Conservation (phyloP, 1,140 invertebrate species). For the Drosophila insularis region DNA sequence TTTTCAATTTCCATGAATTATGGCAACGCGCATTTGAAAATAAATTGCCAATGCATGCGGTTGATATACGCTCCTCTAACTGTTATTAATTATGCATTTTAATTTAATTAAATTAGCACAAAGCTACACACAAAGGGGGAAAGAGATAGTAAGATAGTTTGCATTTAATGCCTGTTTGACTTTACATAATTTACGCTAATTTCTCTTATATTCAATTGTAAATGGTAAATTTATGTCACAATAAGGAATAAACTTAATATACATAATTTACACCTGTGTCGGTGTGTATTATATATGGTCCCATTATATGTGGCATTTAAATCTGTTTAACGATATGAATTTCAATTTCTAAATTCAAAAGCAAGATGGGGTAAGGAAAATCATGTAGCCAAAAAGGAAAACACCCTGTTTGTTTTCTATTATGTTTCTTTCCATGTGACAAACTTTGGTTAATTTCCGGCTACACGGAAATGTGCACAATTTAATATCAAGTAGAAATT, state of each 20-base stretch:
- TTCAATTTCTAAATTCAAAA: conserved; percentile 50
- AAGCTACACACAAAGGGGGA: conserved; percentile 21
- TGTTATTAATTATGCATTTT: conserved; percentile 72
- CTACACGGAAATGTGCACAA: conserved; percentile 75
- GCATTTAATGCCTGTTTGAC: neutral
- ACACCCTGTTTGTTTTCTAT: conserved; percentile 45
- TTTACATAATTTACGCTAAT: conserved; percentile 60
- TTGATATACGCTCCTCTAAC: conserved; percentile 21
- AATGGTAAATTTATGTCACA: conserved; percentile 29
- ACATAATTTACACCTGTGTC: conserved; percentile 70
- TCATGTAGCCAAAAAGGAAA: conserved; percentile 12
- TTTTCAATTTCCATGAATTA: conserved; percentile 28
- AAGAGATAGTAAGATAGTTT: conserved; percentile 3
- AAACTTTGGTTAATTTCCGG: conserved; percentile 71
- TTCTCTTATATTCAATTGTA: conserved; percentile 62
- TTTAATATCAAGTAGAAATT: conserved; percentile 55
- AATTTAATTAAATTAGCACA: conserved; percentile 60
- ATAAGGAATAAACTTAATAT: conserved; percentile 60
- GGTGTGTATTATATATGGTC: neutral
- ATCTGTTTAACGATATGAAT: conserved; percentile 48
- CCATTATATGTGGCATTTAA: conserved; percentile 11
- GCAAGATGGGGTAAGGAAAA: conserved; percentile 1
- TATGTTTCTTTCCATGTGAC: conserved; percentile 62
- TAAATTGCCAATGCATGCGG: conserved; percentile 16
- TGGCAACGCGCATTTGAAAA: conserved; percentile 24